Evolutionary conservation across 2,797 vertebrate genomes (phyloP), one percentile per base, ranked within the genome.

Genomic region (Anguilla pacifica): DNA sequence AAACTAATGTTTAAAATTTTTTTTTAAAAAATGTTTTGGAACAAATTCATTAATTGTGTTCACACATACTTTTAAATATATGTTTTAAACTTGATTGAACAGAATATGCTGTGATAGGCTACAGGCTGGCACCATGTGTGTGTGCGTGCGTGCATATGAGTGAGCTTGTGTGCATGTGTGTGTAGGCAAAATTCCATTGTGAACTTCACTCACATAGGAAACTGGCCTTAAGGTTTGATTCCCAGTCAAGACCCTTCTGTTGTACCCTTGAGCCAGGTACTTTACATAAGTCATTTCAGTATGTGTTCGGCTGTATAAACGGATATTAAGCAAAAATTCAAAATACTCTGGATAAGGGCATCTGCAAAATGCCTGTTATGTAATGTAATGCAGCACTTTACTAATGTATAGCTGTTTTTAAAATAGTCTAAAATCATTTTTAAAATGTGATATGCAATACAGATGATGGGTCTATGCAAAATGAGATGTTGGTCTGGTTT

Each of bases 241-340:
- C 53, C 53, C 53, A 53, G 53, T 13, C 11, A 53, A 53, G 51
- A 81, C 61, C 39, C 72, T 51, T n/a, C 72, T 81, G 51, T 43
- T 61, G 53, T 15, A 86, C 11, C 86, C 86, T 86, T 81, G 35
- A 81, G 57, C 39, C 46, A 64, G 51, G 51, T 53, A 53, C 51
- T 53, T 53, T 11, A 53, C 55, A 11, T 84, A 25, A 81, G 11
- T 17, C 15, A 19, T 19, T 61, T 17, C 1, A 9, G 31, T 72
- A 19, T 49, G 46, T 35, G 19, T 86, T 57, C 28, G 15, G 49
- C 51, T 53, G 46, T 51, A 86, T n/a, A 82, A 82, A 82, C 15
- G 72, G 2, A 39, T 31, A 19, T 15, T 53, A 53, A 53, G 53
- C 13, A 53, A 59, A 1, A 6, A 49, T 79, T 70, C 49, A 10